Evolutionary conservation across 2,797 vertebrate genomes (phyloP).

Genomic region (Hyperoplus immaculatus): DNA sequence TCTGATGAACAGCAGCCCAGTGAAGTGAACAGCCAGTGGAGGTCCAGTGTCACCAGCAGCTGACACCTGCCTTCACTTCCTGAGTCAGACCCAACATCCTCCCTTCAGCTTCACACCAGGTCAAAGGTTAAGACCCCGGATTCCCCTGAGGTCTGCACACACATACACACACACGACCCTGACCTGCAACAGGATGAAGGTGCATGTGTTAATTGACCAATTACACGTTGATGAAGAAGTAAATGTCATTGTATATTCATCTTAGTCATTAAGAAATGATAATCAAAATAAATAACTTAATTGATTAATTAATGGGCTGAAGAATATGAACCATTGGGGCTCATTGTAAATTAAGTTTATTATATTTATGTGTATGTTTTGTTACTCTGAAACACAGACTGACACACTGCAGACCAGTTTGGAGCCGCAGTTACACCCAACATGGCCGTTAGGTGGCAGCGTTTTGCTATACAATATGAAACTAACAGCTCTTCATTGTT

Average conservation of each 20-base stretch:
- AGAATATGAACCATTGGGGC: neutral
- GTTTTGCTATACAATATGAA: constrained; percentile 20
- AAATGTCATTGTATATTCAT: neutral
- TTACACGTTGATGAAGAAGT: neutral
- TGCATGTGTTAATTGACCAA: constrained; percentile 50
- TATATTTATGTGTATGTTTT: neutral
- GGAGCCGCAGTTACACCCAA: neutral
- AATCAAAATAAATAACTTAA: too few relatives aligned
- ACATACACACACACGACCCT: constrained; percentile 21
- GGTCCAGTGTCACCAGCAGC: constrained; percentile 67
- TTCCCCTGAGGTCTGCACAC: constrained; percentile 40
- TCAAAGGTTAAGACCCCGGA: constrained; percentile 67
- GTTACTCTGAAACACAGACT: neutral
- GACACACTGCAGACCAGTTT: too few relatives aligned
- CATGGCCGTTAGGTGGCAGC: constrained; percentile 61
- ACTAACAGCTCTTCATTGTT: neutral
- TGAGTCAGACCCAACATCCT: constrained; percentile 56
- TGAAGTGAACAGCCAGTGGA: constrained; percentile 3
- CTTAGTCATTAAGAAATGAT: too few relatives aligned
- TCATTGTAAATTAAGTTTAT: neutral
- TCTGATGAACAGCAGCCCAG: neutral
- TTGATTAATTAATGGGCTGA: neutral
- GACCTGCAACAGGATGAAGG: constrained; percentile 25
- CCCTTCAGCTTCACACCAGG: constrained; percentile 56
- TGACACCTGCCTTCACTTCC: constrained; percentile 74